Conservation (phyloP, 2,113 vertebrate genomes). For the Cyanoderma ruficeps region DNA sequence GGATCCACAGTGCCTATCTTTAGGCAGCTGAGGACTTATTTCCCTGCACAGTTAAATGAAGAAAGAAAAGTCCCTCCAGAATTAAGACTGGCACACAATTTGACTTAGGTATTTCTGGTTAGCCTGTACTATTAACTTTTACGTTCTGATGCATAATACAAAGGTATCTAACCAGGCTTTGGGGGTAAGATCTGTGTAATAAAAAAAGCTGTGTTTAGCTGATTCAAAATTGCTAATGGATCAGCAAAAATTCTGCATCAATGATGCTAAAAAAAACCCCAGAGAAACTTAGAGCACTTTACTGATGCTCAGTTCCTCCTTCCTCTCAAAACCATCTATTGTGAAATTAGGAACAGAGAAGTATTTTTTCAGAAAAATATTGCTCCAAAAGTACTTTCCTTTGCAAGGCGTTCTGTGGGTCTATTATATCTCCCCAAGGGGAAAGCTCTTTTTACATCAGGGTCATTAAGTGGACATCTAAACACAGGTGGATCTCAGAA, state of each 20-base stretch:
- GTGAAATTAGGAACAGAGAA: not conserved
- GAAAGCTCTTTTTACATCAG: not conserved
- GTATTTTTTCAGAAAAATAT: not conserved
- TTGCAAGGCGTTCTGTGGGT: not conserved
- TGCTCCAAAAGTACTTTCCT: not conserved
- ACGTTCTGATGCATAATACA: not conserved
- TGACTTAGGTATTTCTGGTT: not conserved
- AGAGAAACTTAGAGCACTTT: not conserved
- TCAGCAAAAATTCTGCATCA: not conserved
- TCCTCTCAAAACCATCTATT: not conserved
- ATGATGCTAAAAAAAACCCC: not conserved
- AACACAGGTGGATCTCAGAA: not conserved
- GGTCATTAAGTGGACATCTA: not conserved
- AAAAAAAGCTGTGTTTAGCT: not conserved
- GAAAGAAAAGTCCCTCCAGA: not conserved
- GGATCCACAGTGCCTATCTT: not conserved
- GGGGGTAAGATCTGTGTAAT: not conserved
- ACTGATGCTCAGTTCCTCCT: not conserved
- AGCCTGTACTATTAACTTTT: not conserved
- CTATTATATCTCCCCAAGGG: not conserved
- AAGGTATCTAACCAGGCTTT: not conserved
- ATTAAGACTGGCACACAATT: not conserved
- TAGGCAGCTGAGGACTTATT: not conserved
- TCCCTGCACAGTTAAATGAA: not conserved
- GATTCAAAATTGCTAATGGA: not conserved